phyloP scores from a whole-genome alignment of 2,888 invertebrate species.

The Phengaris arion region DNA sequence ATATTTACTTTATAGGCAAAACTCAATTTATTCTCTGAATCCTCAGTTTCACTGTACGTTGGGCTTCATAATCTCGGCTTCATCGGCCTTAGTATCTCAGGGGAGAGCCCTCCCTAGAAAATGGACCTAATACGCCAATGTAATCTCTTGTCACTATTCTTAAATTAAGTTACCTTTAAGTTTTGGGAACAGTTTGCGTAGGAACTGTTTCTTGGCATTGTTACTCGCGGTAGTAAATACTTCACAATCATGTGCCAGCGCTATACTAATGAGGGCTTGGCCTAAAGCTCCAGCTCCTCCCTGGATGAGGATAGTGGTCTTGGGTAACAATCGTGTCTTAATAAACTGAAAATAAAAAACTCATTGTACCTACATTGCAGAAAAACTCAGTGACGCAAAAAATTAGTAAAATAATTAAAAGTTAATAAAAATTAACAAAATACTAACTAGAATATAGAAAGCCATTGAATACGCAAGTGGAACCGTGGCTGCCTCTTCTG shows the following conservation, averaged over 20 bases:
- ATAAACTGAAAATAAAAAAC: constrained; percentile 14
- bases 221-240: constrained; percentile 54
- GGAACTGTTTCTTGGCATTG: constrained; percentile 47
- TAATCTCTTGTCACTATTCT: constrained; percentile 31
- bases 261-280: constrained; percentile 21
- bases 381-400: too few relatives aligned
- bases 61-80: too few relatives aligned
- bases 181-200: constrained; percentile 45
- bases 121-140: too few relatives aligned
- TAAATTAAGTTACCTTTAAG: constrained; percentile 45
- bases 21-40: too few relatives aligned
- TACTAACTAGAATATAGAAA: constrained; percentile 54
- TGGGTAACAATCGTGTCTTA: neutral
- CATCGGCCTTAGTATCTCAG: too few relatives aligned
- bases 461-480: constrained; percentile 85
- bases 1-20: too few relatives aligned
- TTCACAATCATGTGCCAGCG: constrained; percentile 21
- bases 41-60: too few relatives aligned
- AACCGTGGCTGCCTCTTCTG: constrained; percentile 86
- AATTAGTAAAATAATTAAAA: too few relatives aligned
- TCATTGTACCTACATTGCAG: constrained; percentile 31
- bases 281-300: constrained; percentile 26
- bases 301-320: neutral
- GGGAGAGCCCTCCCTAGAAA: too few relatives aligned
- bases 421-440: constrained; percentile 35